Base-by-base conservation (phyloP, 1,140 invertebrate genomes). In the Metaphire vulgaris region DNA sequence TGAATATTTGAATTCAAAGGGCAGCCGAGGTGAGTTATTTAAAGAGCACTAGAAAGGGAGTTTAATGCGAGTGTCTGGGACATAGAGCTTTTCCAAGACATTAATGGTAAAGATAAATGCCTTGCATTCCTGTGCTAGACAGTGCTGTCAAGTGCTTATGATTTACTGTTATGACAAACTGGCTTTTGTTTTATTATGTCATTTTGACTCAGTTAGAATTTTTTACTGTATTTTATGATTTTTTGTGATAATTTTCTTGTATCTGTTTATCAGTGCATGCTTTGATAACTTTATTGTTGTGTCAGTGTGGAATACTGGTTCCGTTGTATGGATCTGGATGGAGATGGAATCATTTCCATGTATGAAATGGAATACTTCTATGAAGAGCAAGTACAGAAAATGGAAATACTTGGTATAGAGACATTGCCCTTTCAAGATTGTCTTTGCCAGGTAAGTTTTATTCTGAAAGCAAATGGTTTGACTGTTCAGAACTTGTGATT, bases 281-380 rank as follows among this genome's bases (percentile, higher is more conserved):
- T 56, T 56, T 6, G 6, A 21, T 56, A 21, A 56, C 41, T 12
- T 69, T 69, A 6, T 69, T 69, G 30, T 28, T 2, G 26, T 76
- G 83, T 68, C 80, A 89, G 86, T 81, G 85, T 89, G 75, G 89
- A 89, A 80, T 89, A 89, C 80, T 90, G 89, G 89, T 89, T 89
- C 84, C 92, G 96, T 80, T 98, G 96, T 85, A 96, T 99, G 94
- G 98, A 99, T 87, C 83, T 99, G 74, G 97, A 99, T 87, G 98
- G 98, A 0, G 97, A 99, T 88, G 98, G 98, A 2, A 92, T 91
- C 79, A 89, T 99, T 1, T 98, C 96, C 0, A 96, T 99, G 92
- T 99, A 98, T 84, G 98, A 99, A 86, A 88, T 99, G 83, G 97
- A 99, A 86, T 98, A 97, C 87, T 99, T 99, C 86, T 99, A 99